Base-by-base conservation (phyloP, 2,888 invertebrate species). In the Peribatodes rhomboidaria region DNA sequence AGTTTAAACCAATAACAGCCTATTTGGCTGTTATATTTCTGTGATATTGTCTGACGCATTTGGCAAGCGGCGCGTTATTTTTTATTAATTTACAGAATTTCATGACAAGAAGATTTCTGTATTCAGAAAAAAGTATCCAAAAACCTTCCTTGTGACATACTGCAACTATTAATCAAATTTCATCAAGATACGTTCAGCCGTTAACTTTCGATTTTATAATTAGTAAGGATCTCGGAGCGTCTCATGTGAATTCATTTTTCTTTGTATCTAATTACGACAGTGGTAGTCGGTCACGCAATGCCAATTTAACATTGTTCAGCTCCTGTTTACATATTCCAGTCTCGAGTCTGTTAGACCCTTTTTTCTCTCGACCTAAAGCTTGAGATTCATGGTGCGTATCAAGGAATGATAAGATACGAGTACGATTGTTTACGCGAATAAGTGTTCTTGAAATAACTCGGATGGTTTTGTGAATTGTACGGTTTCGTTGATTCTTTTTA, bases 271-370 rank as follows among this genome's bases (percentile, higher is more conserved):
- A 75, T 73, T 75, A 73, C 59, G 64, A 47, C 58, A n/a, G 31
- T n/a, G 62, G 54, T 55, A 52, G 64, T 56, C 57, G 62, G 70
- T 69, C 72, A 72, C 70, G 70, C 66, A 62, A 62, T 61, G 68
- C 68, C 73, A 74, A 75, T 73, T 75, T 71, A 70, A 67, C 71
- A 74, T 74, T 72, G 71, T 72, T 70, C 65, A 58, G 58, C 37
- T 35, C 31, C 66, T 61, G 60, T 71, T 71, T 72, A 72, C 61
- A 68, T 70, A 77, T 86, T 85, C 83, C 71, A 72, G 73, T 74
- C 86, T 73, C 87, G 85, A 82, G 77, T 75, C 76, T 42, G 33
- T 33, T 18, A 57, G 67, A 55, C 55, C 67, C 68, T 62, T 70
- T 68, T 72, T 72, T 68, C 59, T 65, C 58, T 64, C 22, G 31